phyloP scores from a whole-genome alignment of 2,888 invertebrate species.

The Agriotes lineatus region DNA sequence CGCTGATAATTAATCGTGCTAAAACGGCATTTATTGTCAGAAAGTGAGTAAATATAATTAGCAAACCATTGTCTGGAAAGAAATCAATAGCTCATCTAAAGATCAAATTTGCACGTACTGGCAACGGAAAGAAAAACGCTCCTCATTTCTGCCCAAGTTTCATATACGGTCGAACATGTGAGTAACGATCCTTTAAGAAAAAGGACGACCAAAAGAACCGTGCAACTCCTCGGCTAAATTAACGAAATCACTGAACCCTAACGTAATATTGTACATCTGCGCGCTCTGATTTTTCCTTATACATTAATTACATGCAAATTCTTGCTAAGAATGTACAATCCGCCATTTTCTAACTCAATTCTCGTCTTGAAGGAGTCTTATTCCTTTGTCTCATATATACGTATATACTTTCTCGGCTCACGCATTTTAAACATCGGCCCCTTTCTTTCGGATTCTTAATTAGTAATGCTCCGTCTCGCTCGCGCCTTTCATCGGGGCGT shows the following conservation, averaged over 20 bases:
- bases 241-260: constrained; percentile 57
- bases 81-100: background rate
- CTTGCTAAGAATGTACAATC: constrained; percentile 66
- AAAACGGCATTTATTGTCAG: too few relatives aligned
- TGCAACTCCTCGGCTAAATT: constrained; percentile 51
- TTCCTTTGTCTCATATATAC: constrained; percentile 67
- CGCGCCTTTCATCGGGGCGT: constrained; percentile 67
- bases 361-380: constrained; percentile 64
- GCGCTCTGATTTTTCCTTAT: constrained; percentile 65
- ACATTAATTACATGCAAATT: constrained; percentile 66
- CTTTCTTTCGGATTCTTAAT: constrained; percentile 80
- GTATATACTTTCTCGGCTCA: constrained; percentile 64
- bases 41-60: background rate
- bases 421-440: constrained; percentile 69
- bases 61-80: background rate
- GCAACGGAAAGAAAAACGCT: background rate
- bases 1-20: too few relatives aligned
- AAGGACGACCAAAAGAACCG: constrained; percentile 35
- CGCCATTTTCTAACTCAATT: constrained; percentile 67
- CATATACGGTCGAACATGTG: constrained; percentile 27
- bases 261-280: constrained; percentile 63
- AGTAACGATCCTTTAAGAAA: constrained; percentile 29
- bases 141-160: background rate
- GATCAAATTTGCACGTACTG: background rate
- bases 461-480: constrained; percentile 72